A percentile compares a stretch with the other conserved stretches of the same genome.
Evolutionary conservation across 2,888 invertebrate genomes (phyloP).

Genomic region (Melikaiella ostensackeni): DNA sequence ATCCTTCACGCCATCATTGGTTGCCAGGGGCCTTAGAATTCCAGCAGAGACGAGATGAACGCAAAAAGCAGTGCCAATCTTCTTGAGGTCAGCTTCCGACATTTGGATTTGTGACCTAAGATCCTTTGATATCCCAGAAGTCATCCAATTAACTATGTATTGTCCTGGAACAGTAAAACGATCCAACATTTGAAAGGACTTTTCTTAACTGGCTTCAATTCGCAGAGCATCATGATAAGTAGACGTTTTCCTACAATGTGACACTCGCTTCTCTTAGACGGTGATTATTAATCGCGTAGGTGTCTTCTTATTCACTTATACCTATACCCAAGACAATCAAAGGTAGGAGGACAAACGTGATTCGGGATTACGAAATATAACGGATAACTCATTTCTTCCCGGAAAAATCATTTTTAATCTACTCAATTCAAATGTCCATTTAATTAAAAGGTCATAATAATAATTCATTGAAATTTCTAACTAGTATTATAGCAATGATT

Average conservation of each 20-base stretch:
- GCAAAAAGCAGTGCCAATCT: constrained; percentile 90
- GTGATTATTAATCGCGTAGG: constrained; percentile 30
- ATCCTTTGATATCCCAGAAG: constrained; percentile 87
- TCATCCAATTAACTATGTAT: constrained; percentile 94
- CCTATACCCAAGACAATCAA: constrained; percentile 27
- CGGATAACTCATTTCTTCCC: constrained; percentile 10
- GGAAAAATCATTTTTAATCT: constrained; percentile 5
- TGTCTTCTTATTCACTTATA: constrained; percentile 30
- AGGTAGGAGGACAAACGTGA: constrained; percentile 40
- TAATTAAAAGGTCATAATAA: neutral
- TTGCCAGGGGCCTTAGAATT: constrained; percentile 88
- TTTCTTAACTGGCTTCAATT: constrained; percentile 26
- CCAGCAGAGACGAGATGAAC: constrained; percentile 92
- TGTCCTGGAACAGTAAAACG: constrained; percentile 83
- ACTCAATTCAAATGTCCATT: neutral
- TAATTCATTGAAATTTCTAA: neutral
- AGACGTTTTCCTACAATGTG: constrained; percentile 37
- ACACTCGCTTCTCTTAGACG: constrained; percentile 35
- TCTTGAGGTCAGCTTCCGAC: constrained; percentile 85
- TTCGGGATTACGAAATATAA: constrained; percentile 26
- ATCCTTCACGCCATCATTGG: constrained; percentile 80
- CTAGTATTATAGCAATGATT: neutral
- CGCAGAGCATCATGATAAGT: constrained; percentile 49
- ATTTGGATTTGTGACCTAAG: constrained; percentile 79
- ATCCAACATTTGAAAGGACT: neutral